A percentile compares a stretch with the other conserved stretches of the same genome.
Conservation (phyloP, 2,797 vertebrate genomes). For the Sylvia borin region DNA sequence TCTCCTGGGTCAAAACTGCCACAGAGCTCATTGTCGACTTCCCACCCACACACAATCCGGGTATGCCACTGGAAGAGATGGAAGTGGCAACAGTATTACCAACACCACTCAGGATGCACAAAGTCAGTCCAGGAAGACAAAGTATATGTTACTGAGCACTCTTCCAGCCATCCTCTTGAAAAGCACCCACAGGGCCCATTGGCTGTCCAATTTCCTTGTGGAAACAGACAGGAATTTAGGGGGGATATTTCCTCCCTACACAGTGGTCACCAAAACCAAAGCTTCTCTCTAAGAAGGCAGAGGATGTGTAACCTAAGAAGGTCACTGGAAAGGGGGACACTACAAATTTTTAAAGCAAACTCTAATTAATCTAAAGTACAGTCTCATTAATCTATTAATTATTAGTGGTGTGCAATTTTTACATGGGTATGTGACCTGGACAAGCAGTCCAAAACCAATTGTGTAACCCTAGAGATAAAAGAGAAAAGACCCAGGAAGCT, state of each 20-base stretch:
- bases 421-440: neutral
- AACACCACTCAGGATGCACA: neutral
- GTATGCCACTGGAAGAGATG: constrained; percentile 86
- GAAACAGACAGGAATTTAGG: neutral
- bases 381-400: neutral
- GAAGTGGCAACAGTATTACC: neutral
- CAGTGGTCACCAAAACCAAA: neutral
- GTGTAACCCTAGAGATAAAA: neutral
- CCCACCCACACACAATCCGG: constrained; percentile 93
- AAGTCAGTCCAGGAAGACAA: neutral
- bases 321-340: neutral
- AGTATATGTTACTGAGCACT: neutral
- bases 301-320: neutral
- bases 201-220: neutral
- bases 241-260: neutral
- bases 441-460: neutral
- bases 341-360: neutral
- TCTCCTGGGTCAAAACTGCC: constrained; percentile 99
- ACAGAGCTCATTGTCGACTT: constrained; percentile 99
- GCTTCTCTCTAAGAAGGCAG: neutral
- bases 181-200: neutral
- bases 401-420: neutral
- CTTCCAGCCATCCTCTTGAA: neutral
- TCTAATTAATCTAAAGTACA: neutral
- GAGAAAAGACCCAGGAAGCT: neutral